phyloP scores from a whole-genome alignment of 2,888 invertebrate genomes.

The Carpatolechia fugitivella region DNA sequence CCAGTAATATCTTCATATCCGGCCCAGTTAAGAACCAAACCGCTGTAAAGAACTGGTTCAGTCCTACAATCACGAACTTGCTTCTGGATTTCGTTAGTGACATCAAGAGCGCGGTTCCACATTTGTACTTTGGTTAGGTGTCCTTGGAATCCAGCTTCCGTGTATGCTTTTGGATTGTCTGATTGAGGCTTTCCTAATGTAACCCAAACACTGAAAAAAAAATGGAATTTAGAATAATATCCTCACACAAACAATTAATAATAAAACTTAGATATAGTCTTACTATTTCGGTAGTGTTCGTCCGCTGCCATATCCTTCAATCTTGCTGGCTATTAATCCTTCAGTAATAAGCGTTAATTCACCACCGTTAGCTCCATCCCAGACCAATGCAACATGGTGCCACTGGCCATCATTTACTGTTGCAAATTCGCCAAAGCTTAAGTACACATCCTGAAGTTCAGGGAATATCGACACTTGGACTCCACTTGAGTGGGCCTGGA shows the following conservation, averaged over 20 bases:
- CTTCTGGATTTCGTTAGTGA: conserved; percentile 94
- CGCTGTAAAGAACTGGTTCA: conserved; percentile 93
- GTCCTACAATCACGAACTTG: conserved; percentile 96
- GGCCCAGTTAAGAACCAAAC: conserved; percentile 93
- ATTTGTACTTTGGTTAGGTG: conserved; percentile 96
- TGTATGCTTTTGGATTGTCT: conserved; percentile 88
- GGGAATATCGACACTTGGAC: conserved; percentile 94
- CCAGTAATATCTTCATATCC: conserved; percentile 94
- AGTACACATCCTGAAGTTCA: conserved; percentile 92
- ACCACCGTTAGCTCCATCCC: conserved; percentile 93
- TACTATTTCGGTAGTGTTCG: conserved; percentile 90
- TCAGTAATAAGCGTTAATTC: conserved; percentile 95
- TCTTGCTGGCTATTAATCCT: conserved; percentile 95
- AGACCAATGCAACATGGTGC: conserved; percentile 97
- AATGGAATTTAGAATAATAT: neutral
- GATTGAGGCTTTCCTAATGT: conserved; percentile 93
- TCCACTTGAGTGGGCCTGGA: conserved; percentile 96
- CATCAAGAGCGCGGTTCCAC: conserved; percentile 94
- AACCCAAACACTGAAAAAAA: conserved; percentile 88
- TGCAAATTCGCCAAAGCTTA: conserved; percentile 94
- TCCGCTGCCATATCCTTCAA: conserved; percentile 92
- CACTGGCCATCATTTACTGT: conserved; percentile 97
- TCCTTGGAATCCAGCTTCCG: conserved; percentile 96
- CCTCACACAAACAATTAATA: neutral
- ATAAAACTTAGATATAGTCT: conserved; percentile 43